Evolutionary conservation across 2,113 vertebrate genomes (phyloP), one percentile per base, ranked within the genome.

Genomic region (Antechinus flavipes): DNA sequence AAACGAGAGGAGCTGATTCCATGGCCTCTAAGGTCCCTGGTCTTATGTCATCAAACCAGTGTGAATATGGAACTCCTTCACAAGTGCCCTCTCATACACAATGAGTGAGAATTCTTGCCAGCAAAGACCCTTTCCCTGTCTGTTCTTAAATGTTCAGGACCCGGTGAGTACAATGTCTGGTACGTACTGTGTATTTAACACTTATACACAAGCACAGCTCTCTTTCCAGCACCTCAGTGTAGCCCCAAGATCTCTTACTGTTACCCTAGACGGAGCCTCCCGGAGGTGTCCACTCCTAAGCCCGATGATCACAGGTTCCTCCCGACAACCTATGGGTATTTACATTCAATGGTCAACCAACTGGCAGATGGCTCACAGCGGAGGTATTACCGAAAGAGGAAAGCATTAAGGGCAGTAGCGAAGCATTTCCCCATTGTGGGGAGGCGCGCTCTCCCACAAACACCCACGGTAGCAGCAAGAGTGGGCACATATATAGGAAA

Each of bases 41-140:
- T 22, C 68, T 22, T 91, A 58, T 93, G 16, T 58, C 91, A 54
- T 93, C 52, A 24, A 91, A 90, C 30, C 52, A 94, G 89, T 23
- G 23, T 94, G 91, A n/a, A 56, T 10, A 30, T 16, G 94, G 92
- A 76, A 54, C 53, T 53, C 84, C 94, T 30, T 55, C 84, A 89
- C 55, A 35, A 24, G n/a, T 93, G 54, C 35, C 90, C 25, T 47
- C n/a, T 50, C 68, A 23, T 8, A 42, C 16, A 22, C 68, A 42
- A 8, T 14, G n/a, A 42, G 61, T 4, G 14, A 35, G 35, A 68
- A 30, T 68, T 35, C 58, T 68, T 14, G 30, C 35, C 30, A 68
- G 30, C 30, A 35, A 35, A 30, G 61, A 35, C 61, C 58, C 30
- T 68, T 68, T 22, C 8, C 35, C n/a, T 22, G 16, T 2, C 68